phyloP scores from a whole-genome alignment of 92 coral and sea anemone genomes.

The Blastomussa wellsi region DNA sequence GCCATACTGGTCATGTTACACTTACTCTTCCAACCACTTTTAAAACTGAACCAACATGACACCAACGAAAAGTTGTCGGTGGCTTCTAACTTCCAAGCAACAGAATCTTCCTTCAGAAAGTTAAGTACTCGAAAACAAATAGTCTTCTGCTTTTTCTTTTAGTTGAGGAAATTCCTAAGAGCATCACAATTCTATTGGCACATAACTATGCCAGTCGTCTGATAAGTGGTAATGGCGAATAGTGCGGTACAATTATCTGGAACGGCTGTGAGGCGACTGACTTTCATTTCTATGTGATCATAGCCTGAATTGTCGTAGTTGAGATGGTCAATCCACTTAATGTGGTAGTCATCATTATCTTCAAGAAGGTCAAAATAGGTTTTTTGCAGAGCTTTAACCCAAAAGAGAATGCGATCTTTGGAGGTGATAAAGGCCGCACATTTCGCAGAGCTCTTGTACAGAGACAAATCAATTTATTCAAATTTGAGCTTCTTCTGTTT shows the following conservation, averaged over 20 bases:
- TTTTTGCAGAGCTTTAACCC: slow-evolving; percentile 23
- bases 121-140: slow-evolving; percentile 13
- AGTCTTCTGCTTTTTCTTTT: not conserved
- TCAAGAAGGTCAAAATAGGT: slow-evolving; percentile 15
- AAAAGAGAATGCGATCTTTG: slow-evolving; percentile 22
- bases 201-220: not conserved
- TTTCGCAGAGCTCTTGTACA: slow-evolving; percentile 13
- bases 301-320: not conserved
- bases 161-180: not conserved
- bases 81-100: not conserved
- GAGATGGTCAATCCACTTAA: slow-evolving; percentile 6
- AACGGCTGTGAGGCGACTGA: not conserved
- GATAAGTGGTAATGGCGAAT: not conserved
- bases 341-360: slow-evolving; percentile 9
- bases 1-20: slow-evolving; percentile 10
- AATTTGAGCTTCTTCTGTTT: slow-evolving; percentile 18
- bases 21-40: slow-evolving; percentile 15
- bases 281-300: not conserved
- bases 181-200: not conserved
- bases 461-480: slow-evolving; percentile 21
- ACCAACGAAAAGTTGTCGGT: slow-evolving; percentile 8
- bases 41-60: slow-evolving; percentile 23
- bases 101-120: not conserved
- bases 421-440: slow-evolving; percentile 28
- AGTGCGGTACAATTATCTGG: not conserved